phyloP scores from a whole-genome alignment of 2,888 invertebrate species.

The Tryphoninae sp. region DNA sequence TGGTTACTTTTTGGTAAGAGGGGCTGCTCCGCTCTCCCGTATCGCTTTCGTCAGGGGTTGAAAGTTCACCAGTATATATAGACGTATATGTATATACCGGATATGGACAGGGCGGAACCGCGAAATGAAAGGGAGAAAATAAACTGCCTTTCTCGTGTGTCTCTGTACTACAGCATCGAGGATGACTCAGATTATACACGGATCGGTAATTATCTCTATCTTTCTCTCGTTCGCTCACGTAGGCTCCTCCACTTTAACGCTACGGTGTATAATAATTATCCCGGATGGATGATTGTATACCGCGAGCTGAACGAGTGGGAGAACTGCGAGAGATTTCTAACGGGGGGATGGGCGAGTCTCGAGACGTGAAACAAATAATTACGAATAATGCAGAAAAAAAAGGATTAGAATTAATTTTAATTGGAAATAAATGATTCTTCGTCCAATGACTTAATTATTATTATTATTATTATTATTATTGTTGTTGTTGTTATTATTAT shows the following conservation, averaged over 20 bases:
- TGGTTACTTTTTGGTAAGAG: constrained; percentile 49
- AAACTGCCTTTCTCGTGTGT: constrained; percentile 41
- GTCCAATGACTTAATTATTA: not conserved
- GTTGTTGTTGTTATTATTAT: not conserved
- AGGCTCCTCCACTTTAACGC: constrained; percentile 33
- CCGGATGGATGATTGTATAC: constrained; percentile 32
- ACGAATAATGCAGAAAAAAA: not conserved
- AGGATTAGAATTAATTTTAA: not conserved
- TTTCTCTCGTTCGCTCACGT: not conserved
- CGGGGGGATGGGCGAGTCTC: not conserved
- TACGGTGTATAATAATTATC: constrained; percentile 37
- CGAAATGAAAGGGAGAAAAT: constrained; percentile 52
- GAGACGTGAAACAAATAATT: not conserved
- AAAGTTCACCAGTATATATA: constrained; percentile 44
- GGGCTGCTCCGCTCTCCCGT: constrained; percentile 27
- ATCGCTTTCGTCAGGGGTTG: constrained; percentile 49
- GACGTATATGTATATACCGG: constrained; percentile 29
- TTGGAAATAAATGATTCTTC: not conserved
- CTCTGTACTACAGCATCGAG: constrained; percentile 21
- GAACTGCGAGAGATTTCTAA: not conserved
- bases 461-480: not conserved
- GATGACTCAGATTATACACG: constrained; percentile 56
- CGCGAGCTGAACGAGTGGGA: constrained; percentile 17
- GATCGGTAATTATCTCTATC: constrained; percentile 49
- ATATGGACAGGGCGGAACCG: constrained; percentile 62